Base-by-base conservation (phyloP, 2,888 invertebrate genomes). In the Diarsia dahlii region DNA sequence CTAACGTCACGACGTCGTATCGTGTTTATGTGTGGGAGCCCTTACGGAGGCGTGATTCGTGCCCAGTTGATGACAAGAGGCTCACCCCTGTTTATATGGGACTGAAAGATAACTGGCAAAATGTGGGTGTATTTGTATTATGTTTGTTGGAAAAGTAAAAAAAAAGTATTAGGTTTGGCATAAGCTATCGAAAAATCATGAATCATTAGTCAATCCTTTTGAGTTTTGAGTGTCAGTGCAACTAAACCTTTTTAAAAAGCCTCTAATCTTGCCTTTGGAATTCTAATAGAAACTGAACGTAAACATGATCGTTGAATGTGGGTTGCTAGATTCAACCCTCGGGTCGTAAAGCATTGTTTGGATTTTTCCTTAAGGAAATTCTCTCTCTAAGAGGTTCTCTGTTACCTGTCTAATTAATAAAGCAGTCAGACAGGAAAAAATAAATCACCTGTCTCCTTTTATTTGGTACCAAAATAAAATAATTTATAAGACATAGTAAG, bases 361-460 rank as follows among this genome's bases (percentile, higher is more conserved):
- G n/a, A 39, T 54, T 67, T 63, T n/a, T 45, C 15, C n/a, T 63
- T n/a, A 63, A 45, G n/a, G 63, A 45, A 63, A 63, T 63, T n/a
- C 45, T 18, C n/a, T 39, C 13, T 13, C 45, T 63, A 45, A 45
- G 15, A 45, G 63, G 45, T n/a, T 63, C 45, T 63, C n/a, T 45
- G 45, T 45, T 45, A 63, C 13, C 45, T n/a, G 45, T 63, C 45
- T 45, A 63, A 63, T 45, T 63, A 45, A 15, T 8, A 13, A 45
- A n/a, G n/a, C n/a, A 39, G 39, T 62, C 39, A 62, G 20, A 45
- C 62, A 62, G 13, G 39, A n/a, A 13, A 13, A 8, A 63, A 63
- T 45, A 45, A 63, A 63, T 63, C 63, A n/a, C 45, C 13, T 15
- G n/a, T 45, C 39, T 9, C 9, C 0, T 34, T 23, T n/a, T 45